Percentiles rank a stretch among this genome's conserved stretches.
phyloP scores from a whole-genome alignment of 2,113 vertebrate species.

The Pelvicachromis taeniatus region DNA sequence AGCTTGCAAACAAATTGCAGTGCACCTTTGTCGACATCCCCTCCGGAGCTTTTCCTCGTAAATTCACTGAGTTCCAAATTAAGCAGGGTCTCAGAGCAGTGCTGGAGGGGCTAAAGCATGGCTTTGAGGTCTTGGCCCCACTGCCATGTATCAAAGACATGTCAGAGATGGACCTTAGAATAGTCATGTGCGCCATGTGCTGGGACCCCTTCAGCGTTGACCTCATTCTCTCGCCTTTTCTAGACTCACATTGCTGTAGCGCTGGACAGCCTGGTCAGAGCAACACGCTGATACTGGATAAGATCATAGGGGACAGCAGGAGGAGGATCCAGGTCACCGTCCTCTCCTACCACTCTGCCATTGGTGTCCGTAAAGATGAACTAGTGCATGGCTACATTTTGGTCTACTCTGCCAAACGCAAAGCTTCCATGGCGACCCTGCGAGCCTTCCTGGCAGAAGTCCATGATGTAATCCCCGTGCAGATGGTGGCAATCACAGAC shows the following conservation, averaged over 20 bases:
- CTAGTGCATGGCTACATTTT: slow-evolving; percentile 98
- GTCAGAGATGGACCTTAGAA: slow-evolving; percentile 92
- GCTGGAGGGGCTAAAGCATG: slow-evolving; percentile 91
- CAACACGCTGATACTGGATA: slow-evolving; percentile 94
- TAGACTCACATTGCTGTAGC: slow-evolving; percentile 94
- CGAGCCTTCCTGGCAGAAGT: slow-evolving; percentile 95
- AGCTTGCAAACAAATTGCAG: slow-evolving; percentile 95
- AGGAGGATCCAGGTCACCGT: slow-evolving; percentile 93
- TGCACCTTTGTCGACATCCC: slow-evolving; percentile 97
- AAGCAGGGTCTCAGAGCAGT: slow-evolving; percentile 93
- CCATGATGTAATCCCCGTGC: slow-evolving; percentile 96
- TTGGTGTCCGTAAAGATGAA: slow-evolving; percentile 95
- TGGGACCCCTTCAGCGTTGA: slow-evolving; percentile 97
- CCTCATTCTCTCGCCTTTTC: slow-evolving; percentile 96
- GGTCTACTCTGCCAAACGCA: slow-evolving; percentile 94
- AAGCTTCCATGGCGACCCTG: slow-evolving; percentile 97
- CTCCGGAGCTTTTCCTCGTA: slow-evolving; percentile 87
- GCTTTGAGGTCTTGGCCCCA: slow-evolving; percentile 87
- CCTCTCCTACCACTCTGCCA: slow-evolving; percentile 95
- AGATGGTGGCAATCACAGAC: slow-evolving; percentile 96
- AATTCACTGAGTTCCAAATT: slow-evolving; percentile 95
- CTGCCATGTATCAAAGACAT: slow-evolving; percentile 93
- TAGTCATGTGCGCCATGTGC: slow-evolving; percentile 99
- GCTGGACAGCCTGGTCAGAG: slow-evolving; percentile 92
- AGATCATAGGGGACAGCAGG: slow-evolving; percentile 94